These are phyloP conservation scores for Bombylius discolor DNA, from an alignment of 2,888 invertebrate genomes.

Conservation along the genomic window DNA sequence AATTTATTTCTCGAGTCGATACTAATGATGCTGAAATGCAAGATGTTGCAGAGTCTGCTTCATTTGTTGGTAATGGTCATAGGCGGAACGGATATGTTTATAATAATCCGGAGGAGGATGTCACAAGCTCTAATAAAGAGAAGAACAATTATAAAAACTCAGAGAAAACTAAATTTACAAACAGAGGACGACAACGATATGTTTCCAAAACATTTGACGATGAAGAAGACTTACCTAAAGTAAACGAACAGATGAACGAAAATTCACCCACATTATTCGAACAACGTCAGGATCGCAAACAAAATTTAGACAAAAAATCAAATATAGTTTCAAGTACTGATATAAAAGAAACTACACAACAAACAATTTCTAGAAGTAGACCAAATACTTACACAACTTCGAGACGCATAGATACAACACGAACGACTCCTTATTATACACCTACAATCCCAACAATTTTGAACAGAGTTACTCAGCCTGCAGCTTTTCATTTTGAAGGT, in stretches of 20 bases:
- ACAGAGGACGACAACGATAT: slow-evolving; percentile 9
- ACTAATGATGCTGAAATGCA: slow-evolving; percentile 44
- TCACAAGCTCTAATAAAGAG: neutral
- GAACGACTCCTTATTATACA: slow-evolving; percentile 34
- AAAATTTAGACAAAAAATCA: neutral
- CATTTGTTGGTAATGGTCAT: slow-evolving; percentile 41
- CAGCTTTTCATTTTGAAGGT: neutral
- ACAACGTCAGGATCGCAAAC: slow-evolving; percentile 15
- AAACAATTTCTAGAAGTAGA: slow-evolving; percentile 7
- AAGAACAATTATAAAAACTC: neutral
- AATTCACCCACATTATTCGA: slow-evolving; percentile 9
- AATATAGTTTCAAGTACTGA: neutral
- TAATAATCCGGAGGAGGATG: slow-evolving; percentile 2
- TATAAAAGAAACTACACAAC: neutral
- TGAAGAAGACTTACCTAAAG: neutral
- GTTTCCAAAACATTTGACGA: neutral
- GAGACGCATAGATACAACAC: slow-evolving; percentile 27
- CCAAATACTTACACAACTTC: slow-evolving; percentile 29
- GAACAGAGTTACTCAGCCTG: neutral
- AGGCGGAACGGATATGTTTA: slow-evolving; percentile 23
- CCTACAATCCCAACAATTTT: slow-evolving; percentile 30
- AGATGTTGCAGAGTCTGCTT: slow-evolving; percentile 61
- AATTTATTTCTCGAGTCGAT: neutral
- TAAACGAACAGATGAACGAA: no score
- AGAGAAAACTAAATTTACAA: slow-evolving; percentile 3